These are phyloP conservation scores for Thunnus thynnus DNA, from an alignment of 2,113 vertebrate species.

Conservation along the genomic window DNA sequence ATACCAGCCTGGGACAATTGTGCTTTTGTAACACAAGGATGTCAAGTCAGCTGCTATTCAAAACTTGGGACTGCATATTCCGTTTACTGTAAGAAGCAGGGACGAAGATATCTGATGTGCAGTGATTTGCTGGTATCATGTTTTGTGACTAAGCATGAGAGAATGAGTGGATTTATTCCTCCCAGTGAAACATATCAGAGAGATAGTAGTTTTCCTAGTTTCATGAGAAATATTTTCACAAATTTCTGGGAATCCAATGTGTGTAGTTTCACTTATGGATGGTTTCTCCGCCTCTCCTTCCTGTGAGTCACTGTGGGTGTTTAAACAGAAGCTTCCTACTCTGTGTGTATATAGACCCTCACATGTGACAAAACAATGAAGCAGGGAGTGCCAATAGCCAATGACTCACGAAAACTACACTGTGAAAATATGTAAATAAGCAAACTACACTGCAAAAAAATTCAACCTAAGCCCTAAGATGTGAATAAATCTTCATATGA, in stretches of 20 bases:
- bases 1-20: not conserved
- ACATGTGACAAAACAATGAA: not conserved
- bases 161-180: too few species aligned
- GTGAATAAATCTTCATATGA: too few species aligned
- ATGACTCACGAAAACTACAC: conserved; percentile 50
- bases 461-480: not conserved
- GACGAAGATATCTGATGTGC: not conserved
- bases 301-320: conserved; percentile 29
- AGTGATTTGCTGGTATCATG: not conserved
- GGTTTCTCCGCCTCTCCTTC: not conserved
- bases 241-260: not conserved
- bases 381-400: conserved; percentile 3
- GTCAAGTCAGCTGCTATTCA: not conserved
- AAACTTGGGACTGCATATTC: not conserved
- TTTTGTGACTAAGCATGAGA: not conserved
- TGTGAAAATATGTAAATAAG: not conserved
- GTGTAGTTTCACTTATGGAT: not conserved
- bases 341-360: not conserved
- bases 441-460: not conserved
- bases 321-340: conserved; percentile 9
- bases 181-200: not conserved
- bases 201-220: not conserved
- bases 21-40: not conserved
- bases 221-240: not conserved
- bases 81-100: not conserved